These are phyloP conservation scores for Alcedo atthis DNA, from an alignment of 2,797 vertebrate genomes.

Conservation along the genomic window DNA sequence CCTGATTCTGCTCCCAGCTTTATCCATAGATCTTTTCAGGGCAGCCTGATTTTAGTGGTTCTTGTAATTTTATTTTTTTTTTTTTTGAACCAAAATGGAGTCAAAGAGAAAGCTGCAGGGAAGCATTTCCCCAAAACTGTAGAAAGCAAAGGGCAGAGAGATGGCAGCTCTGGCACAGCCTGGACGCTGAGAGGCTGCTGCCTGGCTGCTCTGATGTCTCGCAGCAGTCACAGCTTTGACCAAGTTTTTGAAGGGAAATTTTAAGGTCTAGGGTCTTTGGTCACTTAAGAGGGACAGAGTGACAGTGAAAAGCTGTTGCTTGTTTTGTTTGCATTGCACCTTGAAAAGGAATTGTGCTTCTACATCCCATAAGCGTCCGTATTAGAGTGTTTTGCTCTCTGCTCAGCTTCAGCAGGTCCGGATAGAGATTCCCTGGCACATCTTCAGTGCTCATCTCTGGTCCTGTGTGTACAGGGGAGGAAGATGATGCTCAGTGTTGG, in stretches of 20 bases:
- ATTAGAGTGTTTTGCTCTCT: not conserved
- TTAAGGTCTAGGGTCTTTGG: not conserved
- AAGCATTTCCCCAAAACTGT: not conserved
- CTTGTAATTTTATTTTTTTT: too few relatives aligned
- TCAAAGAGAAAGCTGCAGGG: not conserved
- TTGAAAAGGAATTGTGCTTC: fast-evolving
- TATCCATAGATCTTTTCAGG: not conserved
- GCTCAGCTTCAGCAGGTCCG: not conserved
- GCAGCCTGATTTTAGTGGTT: not conserved
- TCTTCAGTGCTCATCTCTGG: not conserved
- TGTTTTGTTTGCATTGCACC: not conserved
- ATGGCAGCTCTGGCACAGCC: not conserved
- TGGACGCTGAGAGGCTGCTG: not conserved
- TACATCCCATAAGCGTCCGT: not conserved
- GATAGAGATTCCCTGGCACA: not conserved
- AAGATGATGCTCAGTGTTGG: not conserved
- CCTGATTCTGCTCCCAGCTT: not conserved
- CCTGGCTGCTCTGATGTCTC: not conserved
- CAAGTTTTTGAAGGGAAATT: not conserved
- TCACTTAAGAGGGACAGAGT: not conserved
- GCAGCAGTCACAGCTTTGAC: not conserved
- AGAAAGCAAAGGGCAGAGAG: not conserved
- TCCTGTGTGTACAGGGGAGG: not conserved
- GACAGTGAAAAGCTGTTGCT: not conserved
- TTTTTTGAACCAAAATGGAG: not conserved